A percentile compares a stretch with the other conserved stretches of the same genome.
Evolutionary conservation across 64 coral and sea anemone species (phyloP).

Genomic region (Stichodactyla helianthus): DNA sequence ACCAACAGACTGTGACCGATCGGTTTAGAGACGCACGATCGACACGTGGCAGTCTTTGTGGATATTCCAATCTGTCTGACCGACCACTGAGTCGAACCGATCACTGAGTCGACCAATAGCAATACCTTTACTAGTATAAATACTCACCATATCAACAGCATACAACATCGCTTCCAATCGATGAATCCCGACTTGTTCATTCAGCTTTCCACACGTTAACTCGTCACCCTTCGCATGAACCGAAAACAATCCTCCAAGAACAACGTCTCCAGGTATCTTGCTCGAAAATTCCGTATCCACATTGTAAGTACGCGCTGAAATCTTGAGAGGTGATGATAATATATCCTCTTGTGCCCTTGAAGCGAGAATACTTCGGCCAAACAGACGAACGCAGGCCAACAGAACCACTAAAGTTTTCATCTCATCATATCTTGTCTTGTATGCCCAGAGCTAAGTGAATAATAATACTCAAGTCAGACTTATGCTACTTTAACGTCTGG

Average conservation of each 20-base stretch:
- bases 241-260: slow-evolving; percentile 67
- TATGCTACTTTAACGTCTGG: too few relatives aligned
- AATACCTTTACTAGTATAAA: too few relatives aligned
- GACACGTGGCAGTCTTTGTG: too few relatives aligned
- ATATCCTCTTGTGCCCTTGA: background rate
- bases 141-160: slow-evolving; percentile 65
- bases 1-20: too few relatives aligned
- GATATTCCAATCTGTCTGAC: too few relatives aligned
- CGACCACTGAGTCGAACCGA: too few relatives aligned
- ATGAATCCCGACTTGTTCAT: slow-evolving; percentile 88
- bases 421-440: background rate
- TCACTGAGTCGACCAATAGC: too few relatives aligned
- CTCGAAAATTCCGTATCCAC: background rate
- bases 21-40: too few relatives aligned
- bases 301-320: background rate
- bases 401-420: background rate
- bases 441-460: background rate
- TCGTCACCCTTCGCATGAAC: slow-evolving; percentile 41
- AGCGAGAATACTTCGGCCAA: background rate
- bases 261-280: slow-evolving; percentile 43
- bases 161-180: slow-evolving; percentile 90
- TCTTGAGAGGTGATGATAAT: background rate
- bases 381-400: background rate
- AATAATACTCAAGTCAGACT: background rate
- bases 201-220: slow-evolving; percentile 39